Base-by-base conservation (phyloP, 2,888 invertebrate species). In the Ennomos erosarius region DNA sequence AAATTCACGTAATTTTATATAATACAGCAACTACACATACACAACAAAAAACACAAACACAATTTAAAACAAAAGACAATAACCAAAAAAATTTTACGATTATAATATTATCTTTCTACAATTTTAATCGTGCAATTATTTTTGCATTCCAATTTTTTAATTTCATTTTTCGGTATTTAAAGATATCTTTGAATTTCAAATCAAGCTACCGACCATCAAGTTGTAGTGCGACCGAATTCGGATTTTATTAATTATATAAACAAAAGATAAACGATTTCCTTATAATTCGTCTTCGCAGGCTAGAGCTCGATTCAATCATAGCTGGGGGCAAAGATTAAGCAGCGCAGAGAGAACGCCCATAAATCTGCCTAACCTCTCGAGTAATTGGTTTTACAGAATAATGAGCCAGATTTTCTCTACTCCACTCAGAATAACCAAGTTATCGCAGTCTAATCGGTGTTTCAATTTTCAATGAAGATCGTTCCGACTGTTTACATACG, bases 341-440 rank as follows among this genome's bases (percentile, higher is more conserved):
- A 36, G 50, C 56, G 37, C 38, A 38, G 55, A 55, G 44, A 11
- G 36, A 5, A 26, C 26, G 12, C 8, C 51, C 35, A 53, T 58
- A 53, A 58, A 58, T 58, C 58, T 53, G 48, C 39, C 48, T 47
- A 58, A 52, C 52, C 52, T 37, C 47, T 11, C 34, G 12, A 58
- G 60, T 67, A 67, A 67, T 64, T 64, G 64, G 58, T 62, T 67
- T 55, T 51, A 34, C 39, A 47, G 59, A 58, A 67, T 64, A 64
- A 64, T 61, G 56, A 62, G 40, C 54, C 49, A 55, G 61, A 54
- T 52, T 59, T 54, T 34, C 44, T 49, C 44, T 35, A 43, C 46
- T 36, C 53, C 38, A 26, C 43, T 16, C 33, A 33, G 50, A 39
- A 44, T 51, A 51, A 51, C 34, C 11, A 26, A 51, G 43, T 51